Evolutionary conservation across 2,113 vertebrate species (phyloP).

Genomic region (Casuarius casuarius): DNA sequence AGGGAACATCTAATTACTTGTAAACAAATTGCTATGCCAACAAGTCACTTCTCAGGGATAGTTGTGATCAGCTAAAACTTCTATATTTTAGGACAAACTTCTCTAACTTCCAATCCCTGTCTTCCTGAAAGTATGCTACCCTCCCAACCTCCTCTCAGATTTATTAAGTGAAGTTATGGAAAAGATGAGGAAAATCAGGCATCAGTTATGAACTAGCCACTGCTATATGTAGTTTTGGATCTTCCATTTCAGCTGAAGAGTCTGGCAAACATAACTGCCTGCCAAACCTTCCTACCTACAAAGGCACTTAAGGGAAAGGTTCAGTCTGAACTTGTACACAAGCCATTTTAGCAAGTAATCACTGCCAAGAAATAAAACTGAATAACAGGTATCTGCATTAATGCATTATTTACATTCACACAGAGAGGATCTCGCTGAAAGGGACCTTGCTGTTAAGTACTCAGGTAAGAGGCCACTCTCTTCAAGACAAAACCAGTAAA

Average conservation of each 20-base stretch:
- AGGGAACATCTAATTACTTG: not conserved
- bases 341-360: not conserved
- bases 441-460: not conserved
- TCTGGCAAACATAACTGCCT: not conserved
- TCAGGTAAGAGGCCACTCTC: not conserved
- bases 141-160: not conserved
- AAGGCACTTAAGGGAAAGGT: not conserved
- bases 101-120: not conserved
- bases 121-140: not conserved
- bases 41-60: not conserved
- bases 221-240: not conserved
- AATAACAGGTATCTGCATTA: not conserved
- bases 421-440: not conserved
- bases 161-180: not conserved
- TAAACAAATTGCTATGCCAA: not conserved
- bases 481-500: not conserved
- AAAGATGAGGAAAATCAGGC: not conserved
- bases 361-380: not conserved
- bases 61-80: not conserved
- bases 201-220: not conserved
- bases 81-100: not conserved
- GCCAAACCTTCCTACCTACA: not conserved
- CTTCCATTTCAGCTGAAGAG: not conserved
- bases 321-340: not conserved
- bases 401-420: not conserved